Evolutionary conservation across 1,140 invertebrate species (phyloP).

Genomic region (Pectinophora gossypiella): DNA sequence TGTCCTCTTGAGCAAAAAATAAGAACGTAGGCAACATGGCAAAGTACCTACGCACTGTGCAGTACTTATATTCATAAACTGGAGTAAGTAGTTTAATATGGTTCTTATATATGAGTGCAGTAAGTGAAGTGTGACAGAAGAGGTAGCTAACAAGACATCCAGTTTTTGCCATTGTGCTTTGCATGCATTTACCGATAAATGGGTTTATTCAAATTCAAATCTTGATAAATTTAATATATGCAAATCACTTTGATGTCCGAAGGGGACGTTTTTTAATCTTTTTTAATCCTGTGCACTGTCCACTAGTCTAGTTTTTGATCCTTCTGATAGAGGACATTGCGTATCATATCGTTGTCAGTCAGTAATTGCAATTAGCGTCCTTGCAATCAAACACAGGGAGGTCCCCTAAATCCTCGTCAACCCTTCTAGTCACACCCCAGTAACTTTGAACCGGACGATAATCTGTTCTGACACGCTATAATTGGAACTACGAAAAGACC

Average conservation of each 20-base stretch:
- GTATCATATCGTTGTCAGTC: conserved; percentile 6
- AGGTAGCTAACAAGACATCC: no score
- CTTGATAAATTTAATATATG: conserved; percentile 2
- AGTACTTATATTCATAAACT: no score
- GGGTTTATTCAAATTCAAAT: background rate
- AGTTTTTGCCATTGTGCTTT: background rate
- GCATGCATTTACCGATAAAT: background rate
- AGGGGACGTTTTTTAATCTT: background rate
- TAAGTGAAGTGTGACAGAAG: no score
- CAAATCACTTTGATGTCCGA: conserved; percentile 1
- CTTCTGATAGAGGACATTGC: background rate
- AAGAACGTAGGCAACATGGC: no score
- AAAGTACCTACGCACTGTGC: no score
- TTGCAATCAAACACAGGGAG: conserved; percentile 29
- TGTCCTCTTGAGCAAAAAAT: background rate
- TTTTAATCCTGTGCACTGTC: background rate
- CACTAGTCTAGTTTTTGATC: background rate
- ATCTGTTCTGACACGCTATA: conserved; percentile 14
- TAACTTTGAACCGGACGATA: conserved; percentile 31
- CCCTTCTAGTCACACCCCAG: conserved; percentile 51
- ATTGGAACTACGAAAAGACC: background rate
- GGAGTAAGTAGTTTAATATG: no score
- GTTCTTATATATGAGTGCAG: no score
- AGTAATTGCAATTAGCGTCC: conserved; percentile 23
- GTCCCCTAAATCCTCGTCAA: conserved; percentile 47